Base-by-base conservation (phyloP, 1,140 invertebrate genomes). In the Pogonomyrmex californicus region DNA sequence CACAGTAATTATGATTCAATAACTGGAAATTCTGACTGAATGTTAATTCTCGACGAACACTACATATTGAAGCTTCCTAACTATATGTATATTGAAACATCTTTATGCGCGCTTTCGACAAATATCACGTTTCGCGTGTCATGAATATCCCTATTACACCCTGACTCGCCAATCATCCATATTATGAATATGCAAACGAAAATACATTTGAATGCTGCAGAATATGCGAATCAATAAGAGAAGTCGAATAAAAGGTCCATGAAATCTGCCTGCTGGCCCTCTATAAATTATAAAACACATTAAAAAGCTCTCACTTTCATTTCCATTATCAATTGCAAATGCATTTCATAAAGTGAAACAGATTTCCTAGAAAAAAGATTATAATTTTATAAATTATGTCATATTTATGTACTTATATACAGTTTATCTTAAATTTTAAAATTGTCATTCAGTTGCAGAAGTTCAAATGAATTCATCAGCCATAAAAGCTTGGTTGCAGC, bases 401-500 rank as follows among this genome's bases (percentile, higher is more conserved):
- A 17, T 0, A n/a, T 7, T 30, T 44, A 10, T 33, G n/a, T 14
- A 63, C 17, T 47, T 10, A 62, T 77, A 63, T 51, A 6, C 10
- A 60, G 23, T 41, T 17, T 2, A 62, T 58, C 33, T 30, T 51
- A 17, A 54, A 33, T 44, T 36, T 49, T 7, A 6, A 12, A 12
- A 65, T 41, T n/a, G 2, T 38, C 41, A 3, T 62, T 56, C n/a
- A 1, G 38, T 87, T 54, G 5, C 63, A 91, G 87, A 17, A 68
- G 75, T 54, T 33, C 88, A 96, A 88, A 94, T 96, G 92, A 96
- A 95, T 94, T 94, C 96, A 2, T 96, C 96, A 6, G 95, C 96
- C 54, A 94, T 98, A 10, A 97, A 96, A 85, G 96, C 96, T 92
- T 97, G 97, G 96, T 95, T 98, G 23, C 96, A 97, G 49, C 96